phyloP scores from a whole-genome alignment of 2,888 invertebrate genomes.

The Nezara viridula region DNA sequence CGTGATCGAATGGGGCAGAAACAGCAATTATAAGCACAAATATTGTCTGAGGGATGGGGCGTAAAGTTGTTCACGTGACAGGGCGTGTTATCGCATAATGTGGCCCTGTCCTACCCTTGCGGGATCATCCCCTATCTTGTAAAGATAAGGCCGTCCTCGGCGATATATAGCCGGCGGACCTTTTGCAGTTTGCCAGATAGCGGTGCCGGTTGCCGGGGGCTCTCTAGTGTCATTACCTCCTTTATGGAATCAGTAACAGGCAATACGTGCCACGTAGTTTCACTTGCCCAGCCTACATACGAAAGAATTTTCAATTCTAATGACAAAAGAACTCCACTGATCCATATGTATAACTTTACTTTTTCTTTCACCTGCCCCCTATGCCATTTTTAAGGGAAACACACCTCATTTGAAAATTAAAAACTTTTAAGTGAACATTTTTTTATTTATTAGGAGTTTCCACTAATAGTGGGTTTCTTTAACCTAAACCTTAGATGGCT shows the following conservation, averaged over 20 bases:
- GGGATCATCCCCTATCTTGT: conserved; percentile 46
- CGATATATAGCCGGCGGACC: conserved; percentile 11
- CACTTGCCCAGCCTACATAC: not conserved
- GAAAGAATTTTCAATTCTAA: too few species aligned
- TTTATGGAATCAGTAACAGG: not conserved
- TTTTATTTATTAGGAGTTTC: too few species aligned
- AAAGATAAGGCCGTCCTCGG: conserved; percentile 10
- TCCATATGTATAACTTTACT: too few species aligned
- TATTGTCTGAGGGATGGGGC: conserved; percentile 31
- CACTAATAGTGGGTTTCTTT: too few species aligned
- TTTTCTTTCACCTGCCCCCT: too few species aligned
- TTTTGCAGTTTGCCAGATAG: not conserved
- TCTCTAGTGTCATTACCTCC: not conserved
- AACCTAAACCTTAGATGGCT: too few species aligned
- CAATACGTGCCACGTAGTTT: not conserved
- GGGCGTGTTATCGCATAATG: conserved; percentile 52
- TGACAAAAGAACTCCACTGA: too few species aligned
- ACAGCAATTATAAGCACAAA: conserved; percentile 52
- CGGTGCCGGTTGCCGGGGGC: not conserved
- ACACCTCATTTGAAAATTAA: too few species aligned
- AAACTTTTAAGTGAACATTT: too few species aligned
- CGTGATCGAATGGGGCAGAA: conserved; percentile 49
- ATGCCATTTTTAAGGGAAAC: too few species aligned
- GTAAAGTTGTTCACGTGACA: conserved; percentile 46
- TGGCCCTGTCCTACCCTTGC: conserved; percentile 18